phyloP scores from a whole-genome alignment of 2,797 vertebrate species.

The Ctenopoma kingsleyae region DNA sequence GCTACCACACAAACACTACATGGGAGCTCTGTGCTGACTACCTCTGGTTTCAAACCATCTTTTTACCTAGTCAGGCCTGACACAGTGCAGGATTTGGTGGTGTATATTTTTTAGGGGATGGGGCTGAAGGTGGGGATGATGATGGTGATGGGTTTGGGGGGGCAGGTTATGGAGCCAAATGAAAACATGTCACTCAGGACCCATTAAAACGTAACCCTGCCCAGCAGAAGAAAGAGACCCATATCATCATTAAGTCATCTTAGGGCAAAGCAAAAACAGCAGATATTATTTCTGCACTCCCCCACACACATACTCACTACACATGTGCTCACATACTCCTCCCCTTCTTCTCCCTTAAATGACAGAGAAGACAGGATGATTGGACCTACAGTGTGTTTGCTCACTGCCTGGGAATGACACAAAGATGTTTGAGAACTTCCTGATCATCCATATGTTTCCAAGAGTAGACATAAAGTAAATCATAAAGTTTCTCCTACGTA shows the following conservation, averaged over 20 bases:
- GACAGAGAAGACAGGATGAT: conserved; percentile 76
- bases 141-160: conserved; percentile 12
- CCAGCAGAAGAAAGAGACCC: conserved; percentile 78
- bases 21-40: conserved; percentile 28
- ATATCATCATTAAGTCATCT: conserved; percentile 85
- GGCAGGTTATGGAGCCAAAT: conserved; percentile 57
- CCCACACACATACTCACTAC: conserved; percentile 10
- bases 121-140: conserved; percentile 29
- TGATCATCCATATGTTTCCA: conserved; percentile 30
- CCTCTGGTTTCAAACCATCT: conserved; percentile 29
- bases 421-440: conserved; percentile 56
- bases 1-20: conserved; percentile 34
- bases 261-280: conserved; percentile 74
- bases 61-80: conserved; percentile 39
- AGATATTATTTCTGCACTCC: conserved; percentile 82
- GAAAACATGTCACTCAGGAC: conserved; percentile 82
- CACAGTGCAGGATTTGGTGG: conserved; percentile 43
- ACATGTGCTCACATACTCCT: conserved; percentile 43
- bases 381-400: conserved; percentile 71
- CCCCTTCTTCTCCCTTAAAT: conserved; percentile 51
- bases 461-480: conserved; percentile 7
- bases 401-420: conserved; percentile 60
- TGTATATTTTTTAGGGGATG: conserved; percentile 65
- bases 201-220: conserved; percentile 81
- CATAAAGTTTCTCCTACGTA: not conserved